Conservation (phyloP, 2,797 vertebrate genomes). For the Percopsis omiscomaycus region DNA sequence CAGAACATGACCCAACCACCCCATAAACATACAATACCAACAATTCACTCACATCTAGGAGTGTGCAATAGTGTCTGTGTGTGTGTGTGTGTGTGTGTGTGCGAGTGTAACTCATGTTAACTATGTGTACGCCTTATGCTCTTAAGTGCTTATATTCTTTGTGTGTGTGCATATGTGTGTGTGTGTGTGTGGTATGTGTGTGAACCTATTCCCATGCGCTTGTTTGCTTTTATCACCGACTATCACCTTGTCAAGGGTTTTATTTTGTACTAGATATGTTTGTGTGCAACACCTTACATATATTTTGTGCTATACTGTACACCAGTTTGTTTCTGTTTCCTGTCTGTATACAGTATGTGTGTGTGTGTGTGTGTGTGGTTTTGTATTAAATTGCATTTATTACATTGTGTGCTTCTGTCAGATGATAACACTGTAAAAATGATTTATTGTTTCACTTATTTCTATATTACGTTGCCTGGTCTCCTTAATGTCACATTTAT, state of each 20-base stretch:
- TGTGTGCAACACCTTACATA: not conserved
- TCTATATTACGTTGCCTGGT: no score
- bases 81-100: slow-evolving; percentile 24
- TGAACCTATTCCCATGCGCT: not conserved
- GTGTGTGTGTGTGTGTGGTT: slow-evolving; percentile 25
- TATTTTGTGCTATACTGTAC: not conserved
- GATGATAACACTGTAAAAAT: slow-evolving; percentile 23
- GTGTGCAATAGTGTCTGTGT: slow-evolving; percentile 26
- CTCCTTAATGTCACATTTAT: no score
- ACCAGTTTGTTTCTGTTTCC: slow-evolving; percentile 17
- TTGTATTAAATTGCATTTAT: slow-evolving; percentile 1
- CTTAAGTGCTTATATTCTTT: not conserved
- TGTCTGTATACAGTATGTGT: slow-evolving; percentile 4
- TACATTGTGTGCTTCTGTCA: slow-evolving; percentile 46
- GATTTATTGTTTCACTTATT: no score
- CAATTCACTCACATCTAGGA: slow-evolving; percentile 64
- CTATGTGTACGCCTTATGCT: no score
- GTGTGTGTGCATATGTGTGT: not conserved
- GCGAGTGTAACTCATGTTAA: not conserved
- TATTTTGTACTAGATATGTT: not conserved
- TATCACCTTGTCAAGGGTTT: not conserved
- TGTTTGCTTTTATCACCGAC: not conserved
- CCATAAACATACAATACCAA: slow-evolving; percentile 53
- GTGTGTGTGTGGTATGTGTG: slow-evolving; percentile 1
- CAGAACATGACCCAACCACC: slow-evolving; percentile 53